These are phyloP conservation scores for Pseudobourletiella spinata DNA, from an alignment of 1,140 invertebrate species.

Conservation along the genomic window DNA sequence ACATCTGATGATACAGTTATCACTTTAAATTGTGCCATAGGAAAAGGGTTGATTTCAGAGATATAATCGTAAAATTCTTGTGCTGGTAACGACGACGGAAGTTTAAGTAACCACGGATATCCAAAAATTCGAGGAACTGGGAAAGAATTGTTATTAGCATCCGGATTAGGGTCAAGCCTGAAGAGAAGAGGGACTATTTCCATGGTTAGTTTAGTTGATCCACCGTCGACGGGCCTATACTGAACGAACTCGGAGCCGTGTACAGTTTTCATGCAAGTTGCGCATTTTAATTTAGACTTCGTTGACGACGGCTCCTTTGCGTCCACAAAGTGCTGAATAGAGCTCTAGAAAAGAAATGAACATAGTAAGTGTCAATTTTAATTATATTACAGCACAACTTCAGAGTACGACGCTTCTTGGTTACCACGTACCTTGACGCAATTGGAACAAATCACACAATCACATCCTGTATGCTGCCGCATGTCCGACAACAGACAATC, in stretches of 20 bases:
- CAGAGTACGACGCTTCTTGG: too few relatives aligned
- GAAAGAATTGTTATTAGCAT: conserved; percentile 48
- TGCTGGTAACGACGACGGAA: conserved; percentile 51
- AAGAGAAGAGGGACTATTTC: conserved; percentile 42
- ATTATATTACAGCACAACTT: too few relatives aligned
- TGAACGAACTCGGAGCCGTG: conserved; percentile 42
- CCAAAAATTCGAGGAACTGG: conserved; percentile 44
- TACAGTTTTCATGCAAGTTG: conserved; percentile 46
- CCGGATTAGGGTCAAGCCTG: conserved; percentile 46
- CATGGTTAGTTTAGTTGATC: background rate
- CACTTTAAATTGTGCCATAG: conserved; percentile 40
- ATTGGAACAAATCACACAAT: conserved; percentile 50
- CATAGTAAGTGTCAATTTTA: too few relatives aligned
- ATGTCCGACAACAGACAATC: conserved; percentile 50
- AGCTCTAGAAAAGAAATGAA: conserved; percentile 42
- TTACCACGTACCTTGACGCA: conserved; percentile 51
- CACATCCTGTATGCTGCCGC: conserved; percentile 49
- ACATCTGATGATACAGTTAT: conserved; percentile 46
- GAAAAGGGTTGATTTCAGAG: conserved; percentile 45
- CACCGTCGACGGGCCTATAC: conserved; percentile 13
- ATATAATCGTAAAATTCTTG: conserved; percentile 47
- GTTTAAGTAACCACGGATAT: conserved; percentile 50
- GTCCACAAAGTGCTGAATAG: conserved; percentile 42
- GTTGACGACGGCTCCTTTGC: conserved; percentile 28
- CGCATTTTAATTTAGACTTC: conserved; percentile 42